Conservation (phyloP, 2,797 vertebrate genomes). For the Acanthiza pusilla region DNA sequence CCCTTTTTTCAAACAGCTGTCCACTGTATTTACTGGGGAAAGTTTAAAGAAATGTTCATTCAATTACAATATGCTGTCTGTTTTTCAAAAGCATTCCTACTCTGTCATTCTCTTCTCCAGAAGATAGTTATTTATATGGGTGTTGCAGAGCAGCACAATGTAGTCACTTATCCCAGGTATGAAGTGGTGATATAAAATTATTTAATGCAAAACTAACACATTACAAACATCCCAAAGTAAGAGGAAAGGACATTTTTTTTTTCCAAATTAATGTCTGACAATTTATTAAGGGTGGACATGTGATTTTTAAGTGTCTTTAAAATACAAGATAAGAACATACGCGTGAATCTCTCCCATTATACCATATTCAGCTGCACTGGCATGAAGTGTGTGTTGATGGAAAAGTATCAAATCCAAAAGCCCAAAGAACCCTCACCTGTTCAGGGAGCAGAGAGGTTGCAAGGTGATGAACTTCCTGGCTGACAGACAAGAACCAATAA, state of each 20-base stretch:
- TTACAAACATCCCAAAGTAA: background rate
- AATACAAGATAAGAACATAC: background rate
- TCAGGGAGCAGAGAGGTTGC: slow-evolving; percentile 82
- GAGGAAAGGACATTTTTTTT: background rate
- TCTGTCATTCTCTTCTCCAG: background rate
- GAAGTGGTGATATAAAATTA: background rate
- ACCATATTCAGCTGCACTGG: background rate
- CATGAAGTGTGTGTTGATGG: background rate
- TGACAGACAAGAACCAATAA: slow-evolving; percentile 74
- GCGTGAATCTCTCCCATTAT: background rate
- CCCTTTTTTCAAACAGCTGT: background rate
- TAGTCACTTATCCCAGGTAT: background rate
- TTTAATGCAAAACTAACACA: background rate
- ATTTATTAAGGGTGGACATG: background rate
- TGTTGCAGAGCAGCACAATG: background rate
- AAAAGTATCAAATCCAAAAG: background rate
- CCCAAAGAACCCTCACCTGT: slow-evolving; percentile 71
- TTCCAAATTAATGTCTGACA: background rate
- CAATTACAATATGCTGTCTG: background rate
- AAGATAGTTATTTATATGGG: background rate
- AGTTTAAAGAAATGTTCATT: background rate
- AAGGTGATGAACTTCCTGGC: slow-evolving; percentile 83
- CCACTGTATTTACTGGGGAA: background rate
- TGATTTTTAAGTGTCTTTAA: background rate
- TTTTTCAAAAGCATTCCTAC: background rate